Evolutionary conservation across 2,797 vertebrate genomes (phyloP).

Genomic region (Molossus alvarezi): DNA sequence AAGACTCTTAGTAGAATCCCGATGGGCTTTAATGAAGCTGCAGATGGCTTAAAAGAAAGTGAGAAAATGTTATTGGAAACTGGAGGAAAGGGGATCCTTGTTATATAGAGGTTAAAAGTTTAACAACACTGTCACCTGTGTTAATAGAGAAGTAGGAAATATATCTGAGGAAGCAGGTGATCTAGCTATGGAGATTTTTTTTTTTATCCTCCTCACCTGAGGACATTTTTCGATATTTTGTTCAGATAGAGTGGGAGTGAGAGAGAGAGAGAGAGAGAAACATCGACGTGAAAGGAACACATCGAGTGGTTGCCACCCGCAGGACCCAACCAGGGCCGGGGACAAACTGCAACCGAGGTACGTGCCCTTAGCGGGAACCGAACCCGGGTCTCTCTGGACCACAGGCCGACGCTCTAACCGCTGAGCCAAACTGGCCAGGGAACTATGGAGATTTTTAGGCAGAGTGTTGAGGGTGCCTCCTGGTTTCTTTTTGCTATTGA

Average conservation of each 20-base stretch:
- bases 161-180: not conserved
- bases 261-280: no score
- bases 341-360: no score
- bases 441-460: not conserved
- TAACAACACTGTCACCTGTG: not conserved
- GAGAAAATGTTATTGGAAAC: slow-evolving; percentile 1
- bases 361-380: no score
- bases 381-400: no score
- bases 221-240: no score
- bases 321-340: no score
- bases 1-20: slow-evolving; percentile 9
- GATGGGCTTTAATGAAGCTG: not conserved
- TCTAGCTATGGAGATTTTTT: not conserved
- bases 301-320: no score
- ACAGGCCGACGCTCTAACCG: no score
- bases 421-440: no score
- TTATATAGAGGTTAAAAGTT: slow-evolving; percentile 21
- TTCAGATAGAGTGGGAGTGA: no score
- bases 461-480: not conserved
- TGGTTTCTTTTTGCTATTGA: slow-evolving; percentile 54
- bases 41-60: slow-evolving; percentile 40
- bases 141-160: slow-evolving; percentile 34
- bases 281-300: no score
- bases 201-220: no score
- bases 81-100: not conserved